phyloP scores from a whole-genome alignment of 1,140 invertebrate species.

The Drosophila arizonae region DNA sequence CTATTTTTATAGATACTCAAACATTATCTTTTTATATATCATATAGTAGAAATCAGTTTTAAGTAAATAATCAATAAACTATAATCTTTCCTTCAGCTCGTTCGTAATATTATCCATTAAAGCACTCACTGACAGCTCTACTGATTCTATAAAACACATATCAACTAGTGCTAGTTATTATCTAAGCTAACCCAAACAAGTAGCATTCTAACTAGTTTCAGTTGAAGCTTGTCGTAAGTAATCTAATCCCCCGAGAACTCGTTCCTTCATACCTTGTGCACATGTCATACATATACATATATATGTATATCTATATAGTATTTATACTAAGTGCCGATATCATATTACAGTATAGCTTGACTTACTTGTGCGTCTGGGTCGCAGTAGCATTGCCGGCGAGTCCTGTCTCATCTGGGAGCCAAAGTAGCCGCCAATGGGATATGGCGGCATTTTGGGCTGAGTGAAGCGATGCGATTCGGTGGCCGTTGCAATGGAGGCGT shows the following conservation, averaged over 20 bases:
- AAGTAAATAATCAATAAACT: no score
- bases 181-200: not conserved
- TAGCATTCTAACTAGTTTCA: not conserved
- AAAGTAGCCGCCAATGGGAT: conserved; percentile 77
- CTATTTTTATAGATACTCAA: no score
- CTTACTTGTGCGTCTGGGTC: conserved; percentile 81
- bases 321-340: conserved; percentile 10
- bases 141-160: not conserved
- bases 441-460: conserved; percentile 81
- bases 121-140: not conserved
- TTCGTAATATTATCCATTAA: no score
- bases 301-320: conserved; percentile 6
- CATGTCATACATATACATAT: conserved; percentile 22
- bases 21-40: no score
- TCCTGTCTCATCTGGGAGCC: conserved; percentile 53
- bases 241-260: conserved; percentile 14
- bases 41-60: no score
- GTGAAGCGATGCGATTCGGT: conserved; percentile 69
- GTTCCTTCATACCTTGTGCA: conserved; percentile 60
- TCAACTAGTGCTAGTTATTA: not conserved
- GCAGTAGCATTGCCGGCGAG: conserved; percentile 45
- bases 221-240: not conserved
- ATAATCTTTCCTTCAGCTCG: no score
- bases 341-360: conserved; percentile 13
- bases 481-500: conserved; percentile 52